A percentile compares a stretch with the other conserved stretches of the same genome.
phyloP scores from a whole-genome alignment of 2,113 vertebrate species.

The Aramus guarauna region DNA sequence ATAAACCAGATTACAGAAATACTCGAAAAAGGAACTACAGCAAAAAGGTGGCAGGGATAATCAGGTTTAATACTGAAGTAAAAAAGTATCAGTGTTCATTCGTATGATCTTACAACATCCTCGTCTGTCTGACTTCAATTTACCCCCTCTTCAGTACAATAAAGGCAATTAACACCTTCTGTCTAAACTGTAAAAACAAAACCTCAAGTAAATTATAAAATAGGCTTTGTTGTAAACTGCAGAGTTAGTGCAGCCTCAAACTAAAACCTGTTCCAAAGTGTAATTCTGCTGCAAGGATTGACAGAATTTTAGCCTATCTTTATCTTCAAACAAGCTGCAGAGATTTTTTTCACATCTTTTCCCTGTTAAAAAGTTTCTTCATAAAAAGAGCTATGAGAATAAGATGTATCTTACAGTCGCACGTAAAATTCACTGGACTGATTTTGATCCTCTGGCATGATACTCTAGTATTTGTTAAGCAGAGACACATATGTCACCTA shows the following conservation, averaged over 20 bases:
- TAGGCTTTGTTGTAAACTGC: background rate
- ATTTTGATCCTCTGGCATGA: background rate
- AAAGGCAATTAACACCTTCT: background rate
- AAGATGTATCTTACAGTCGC: rapidly evolving
- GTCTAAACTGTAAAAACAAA: background rate
- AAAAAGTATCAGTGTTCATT: background rate
- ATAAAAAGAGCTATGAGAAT: background rate
- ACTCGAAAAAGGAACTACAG: background rate
- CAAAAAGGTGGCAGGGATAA: background rate
- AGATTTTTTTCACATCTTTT: background rate
- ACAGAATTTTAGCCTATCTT: background rate
- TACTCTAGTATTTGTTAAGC: background rate
- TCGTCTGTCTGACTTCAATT: background rate
- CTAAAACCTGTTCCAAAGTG: background rate
- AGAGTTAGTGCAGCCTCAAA: background rate
- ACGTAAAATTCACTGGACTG: background rate
- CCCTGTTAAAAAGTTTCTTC: background rate
- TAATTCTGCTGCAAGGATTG: background rate
- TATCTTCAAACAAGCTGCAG: background rate
- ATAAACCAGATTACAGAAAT: background rate
- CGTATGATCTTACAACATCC: rapidly evolving
- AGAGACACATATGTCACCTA: rapidly evolving
- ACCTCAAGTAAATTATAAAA: background rate
- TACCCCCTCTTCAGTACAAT: background rate
- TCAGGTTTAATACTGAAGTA: rapidly evolving